Base-by-base conservation (phyloP, 2,888 invertebrate genomes). In the Operophtera brumata region DNA sequence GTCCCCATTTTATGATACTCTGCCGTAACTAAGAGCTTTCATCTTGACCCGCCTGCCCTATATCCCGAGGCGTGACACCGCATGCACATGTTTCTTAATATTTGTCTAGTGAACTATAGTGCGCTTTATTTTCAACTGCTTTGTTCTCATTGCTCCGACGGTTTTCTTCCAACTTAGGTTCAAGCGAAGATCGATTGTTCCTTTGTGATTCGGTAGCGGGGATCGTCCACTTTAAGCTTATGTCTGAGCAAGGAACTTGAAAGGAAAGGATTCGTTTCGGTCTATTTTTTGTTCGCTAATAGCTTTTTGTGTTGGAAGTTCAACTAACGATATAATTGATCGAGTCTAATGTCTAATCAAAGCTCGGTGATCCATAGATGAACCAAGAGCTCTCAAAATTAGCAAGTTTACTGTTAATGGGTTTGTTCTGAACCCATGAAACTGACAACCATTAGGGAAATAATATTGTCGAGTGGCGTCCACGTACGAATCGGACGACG, bases 1-100 rank as follows among this genome's bases (percentile, higher is more conserved):
- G 85, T 67, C 82, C 86, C 67, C 77, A 66, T 82, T 85, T 73
- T 65, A 61, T 47, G 51, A 43, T 70, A 73, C 67, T 66, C 67
- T 67, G 64, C 67, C 62, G 65, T 81, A 84, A 82, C 77, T 77
- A 80, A 85, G 84, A 70, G 85, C 82, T 84, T 84, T 82, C 78
- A 80, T 80, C 78, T 76, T 80, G 86, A 84, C 85, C 85, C 64
- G 71, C 62, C 62, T 73, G 83, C 70, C 80, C 84, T 78, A 84
- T 73, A 81, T 84, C 78, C 68, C 75, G 74, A 55, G 74, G 79
- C 76, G 61, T 74, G 78, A 74, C 75, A 75, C 73, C 76, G 70
- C 55, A 62, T 60, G 48, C 57, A 61, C 61, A 43, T 43, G 43
- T 53, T 28, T 39, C 66, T 65, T 65, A 61, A 70, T 74, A 72